A percentile compares a stretch with the other conserved stretches of the same genome.
phyloP scores from a whole-genome alignment of 2,113 vertebrate genomes.

The Pituophis catenifer region DNA sequence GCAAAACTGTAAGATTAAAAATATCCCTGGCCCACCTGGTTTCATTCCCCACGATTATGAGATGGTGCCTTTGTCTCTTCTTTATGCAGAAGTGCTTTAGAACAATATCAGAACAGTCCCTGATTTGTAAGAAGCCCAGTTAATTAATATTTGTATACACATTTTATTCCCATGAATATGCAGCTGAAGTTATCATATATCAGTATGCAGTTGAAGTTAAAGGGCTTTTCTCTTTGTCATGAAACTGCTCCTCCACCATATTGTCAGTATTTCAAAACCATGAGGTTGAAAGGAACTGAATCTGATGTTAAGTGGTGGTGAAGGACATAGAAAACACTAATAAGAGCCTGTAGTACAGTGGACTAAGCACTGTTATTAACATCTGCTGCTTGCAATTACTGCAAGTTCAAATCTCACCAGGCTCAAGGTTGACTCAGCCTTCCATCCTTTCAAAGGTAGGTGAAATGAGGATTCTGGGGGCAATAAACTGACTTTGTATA shows the following conservation, averaged over 20 bases:
- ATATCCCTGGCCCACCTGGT: background rate
- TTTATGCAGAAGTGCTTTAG: background rate
- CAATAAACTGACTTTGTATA: too few relatives aligned
- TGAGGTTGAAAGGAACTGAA: background rate
- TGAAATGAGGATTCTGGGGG: too few relatives aligned
- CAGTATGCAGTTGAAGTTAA: background rate
- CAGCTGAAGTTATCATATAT: background rate
- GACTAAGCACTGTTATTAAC: too few relatives aligned
- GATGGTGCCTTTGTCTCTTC: background rate
- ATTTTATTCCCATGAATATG: background rate
- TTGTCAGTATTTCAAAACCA: background rate
- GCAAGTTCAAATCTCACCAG: too few relatives aligned
- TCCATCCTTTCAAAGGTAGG: too few relatives aligned
- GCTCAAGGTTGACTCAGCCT: too few relatives aligned
- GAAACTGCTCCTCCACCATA: background rate
- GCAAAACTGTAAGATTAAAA: background rate
- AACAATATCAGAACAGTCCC: background rate
- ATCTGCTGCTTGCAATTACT: too few relatives aligned
- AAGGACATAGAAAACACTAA: background rate
- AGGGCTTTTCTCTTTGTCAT: background rate
- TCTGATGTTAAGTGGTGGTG: background rate
- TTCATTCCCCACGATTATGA: background rate
- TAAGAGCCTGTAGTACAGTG: too few relatives aligned
- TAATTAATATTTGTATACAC: background rate
- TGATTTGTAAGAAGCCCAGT: background rate